phyloP scores from a whole-genome alignment of 1,140 invertebrate species.

The Proctacanthus coquilletti region DNA sequence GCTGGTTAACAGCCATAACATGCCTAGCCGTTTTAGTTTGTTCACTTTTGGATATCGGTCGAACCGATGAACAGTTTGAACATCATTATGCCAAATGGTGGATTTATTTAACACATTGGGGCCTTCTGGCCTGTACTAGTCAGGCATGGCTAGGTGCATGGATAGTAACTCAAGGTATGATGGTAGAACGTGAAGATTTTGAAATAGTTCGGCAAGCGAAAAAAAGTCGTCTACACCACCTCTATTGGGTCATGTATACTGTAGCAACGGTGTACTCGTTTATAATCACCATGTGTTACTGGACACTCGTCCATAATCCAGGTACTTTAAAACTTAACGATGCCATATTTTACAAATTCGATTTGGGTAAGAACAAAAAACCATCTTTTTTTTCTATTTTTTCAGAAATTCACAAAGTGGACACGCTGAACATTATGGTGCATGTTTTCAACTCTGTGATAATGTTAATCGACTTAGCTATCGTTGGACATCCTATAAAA shows the following conservation, averaged over 20 bases:
- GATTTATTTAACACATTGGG: constrained; percentile 55
- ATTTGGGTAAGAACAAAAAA: no score
- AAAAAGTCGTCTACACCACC: constrained; percentile 31
- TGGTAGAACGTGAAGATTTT: constrained; percentile 29
- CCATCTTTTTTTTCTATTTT: constrained; percentile 4
- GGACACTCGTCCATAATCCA: constrained; percentile 26
- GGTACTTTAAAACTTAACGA: constrained; percentile 10
- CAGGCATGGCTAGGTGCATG: constrained; percentile 30
- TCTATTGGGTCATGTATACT: constrained; percentile 45
- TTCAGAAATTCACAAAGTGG: constrained; percentile 29
- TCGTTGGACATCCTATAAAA: constrained; percentile 44
- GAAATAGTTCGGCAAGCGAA: constrained; percentile 25
- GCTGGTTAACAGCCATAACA: constrained; percentile 35
- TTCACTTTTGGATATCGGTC: constrained; percentile 35
- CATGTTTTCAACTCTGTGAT: constrained; percentile 49
- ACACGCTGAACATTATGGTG: constrained; percentile 42
- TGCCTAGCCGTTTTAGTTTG: constrained; percentile 36
- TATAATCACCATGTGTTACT: constrained; percentile 33
- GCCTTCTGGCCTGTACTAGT: constrained; percentile 34
- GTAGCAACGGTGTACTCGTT: constrained; percentile 43
- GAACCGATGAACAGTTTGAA: constrained; percentile 26
- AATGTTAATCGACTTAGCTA: constrained; percentile 46
- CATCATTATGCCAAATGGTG: constrained; percentile 38
- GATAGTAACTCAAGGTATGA: constrained; percentile 30
- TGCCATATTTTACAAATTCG: no score